Base-by-base conservation (phyloP, 2,888 invertebrate species). In the Stegophylla sp. region DNA sequence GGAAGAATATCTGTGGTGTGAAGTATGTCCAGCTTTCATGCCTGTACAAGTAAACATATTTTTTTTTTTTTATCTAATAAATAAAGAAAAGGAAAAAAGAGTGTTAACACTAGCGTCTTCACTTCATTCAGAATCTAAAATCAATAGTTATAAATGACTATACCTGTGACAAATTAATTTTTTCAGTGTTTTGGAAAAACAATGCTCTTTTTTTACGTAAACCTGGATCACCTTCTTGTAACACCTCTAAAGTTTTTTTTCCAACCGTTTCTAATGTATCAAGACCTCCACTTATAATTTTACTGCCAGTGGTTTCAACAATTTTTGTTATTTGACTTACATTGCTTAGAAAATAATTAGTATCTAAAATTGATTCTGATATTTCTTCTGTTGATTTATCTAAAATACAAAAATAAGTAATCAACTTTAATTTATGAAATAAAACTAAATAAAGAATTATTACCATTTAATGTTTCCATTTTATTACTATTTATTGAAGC, bases 261-360 rank as follows among this genome's bases (percentile, higher is more conserved):
- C 97, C 97, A 83, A 97, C 94, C 0, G 93, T 92, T 87, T 97
- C 97, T 67, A 97, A 87, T 0, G 96, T 96, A 85, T 95, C 96
- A 34, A 95, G 87, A 26, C 95, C 94, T 0, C 93, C 93, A 20
- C 91, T 89, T 83, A 95, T 89, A 0, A 95, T 94, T 88, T 91
- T 92, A 71, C 89, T 90, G 1, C 93, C 90, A 66, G 92, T 93
- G 13, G 87, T 89, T 86, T 92, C 93, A 61, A 92, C 92, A 85
- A 92, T 89, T 86, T 91, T 92, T 2, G 85, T 85, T 51, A 85
- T 53, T 51, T 77, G 71, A 71, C 75, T 81, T 13, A 82, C 72
- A 79, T 79, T 79, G 7, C 48, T 81, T 28, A 74, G 4, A 43
- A 74, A 74, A 64, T 81, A 74, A 64, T 81, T 75, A 10, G 64